Evolutionary conservation across 2,113 vertebrate genomes (phyloP), one percentile per base, ranked within the genome.

Genomic region (Geococcyx californianus): DNA sequence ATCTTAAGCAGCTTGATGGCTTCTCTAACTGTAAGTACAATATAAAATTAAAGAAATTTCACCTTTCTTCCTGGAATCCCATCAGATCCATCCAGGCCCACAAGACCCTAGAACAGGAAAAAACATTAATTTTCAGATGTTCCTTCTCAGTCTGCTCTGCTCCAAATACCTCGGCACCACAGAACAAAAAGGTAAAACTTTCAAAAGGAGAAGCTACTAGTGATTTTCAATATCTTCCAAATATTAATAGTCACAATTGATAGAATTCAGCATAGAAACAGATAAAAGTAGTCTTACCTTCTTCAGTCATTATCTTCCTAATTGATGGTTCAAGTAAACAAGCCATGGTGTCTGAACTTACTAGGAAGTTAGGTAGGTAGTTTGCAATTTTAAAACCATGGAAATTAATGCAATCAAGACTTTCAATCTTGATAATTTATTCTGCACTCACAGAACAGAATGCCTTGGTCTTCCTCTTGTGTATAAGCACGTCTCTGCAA

Each of bases 21-120:
- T 87, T 87, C 80, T 76, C 18, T 47, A 90, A 74, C 3, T 75
- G 0, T 26, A 87, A 51, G 8, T 15, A 51, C 17, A 84, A 29
- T n/a, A 19, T 77, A 69, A 89, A 51, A 68, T 4, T 59, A n/a
- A 87, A 69, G 3, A 72, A 42, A 84, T 87, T 69, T 94, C 95
- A 99, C 99, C 98, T 98, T 97, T 92, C 33, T 95, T 34, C 99
- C 99, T 18, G 91, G 83, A 96, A 90, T 33, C 5, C 99, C 99
- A 24, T 92, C 97, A 36, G 97, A 87, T 80, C 99, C 99, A 79
- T 99, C 98, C 40, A 97, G 97, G 84, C 99, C 99, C 63, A 98
- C 92, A 85, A 98, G 73, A 70, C 99, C 99, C 99, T 99, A 97
- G 77, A 92, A 93, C 7, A 94, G 74, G 70, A 95, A 96, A 84